phyloP scores from a whole-genome alignment of 1,140 invertebrate genomes.

The Phortica variegata region DNA sequence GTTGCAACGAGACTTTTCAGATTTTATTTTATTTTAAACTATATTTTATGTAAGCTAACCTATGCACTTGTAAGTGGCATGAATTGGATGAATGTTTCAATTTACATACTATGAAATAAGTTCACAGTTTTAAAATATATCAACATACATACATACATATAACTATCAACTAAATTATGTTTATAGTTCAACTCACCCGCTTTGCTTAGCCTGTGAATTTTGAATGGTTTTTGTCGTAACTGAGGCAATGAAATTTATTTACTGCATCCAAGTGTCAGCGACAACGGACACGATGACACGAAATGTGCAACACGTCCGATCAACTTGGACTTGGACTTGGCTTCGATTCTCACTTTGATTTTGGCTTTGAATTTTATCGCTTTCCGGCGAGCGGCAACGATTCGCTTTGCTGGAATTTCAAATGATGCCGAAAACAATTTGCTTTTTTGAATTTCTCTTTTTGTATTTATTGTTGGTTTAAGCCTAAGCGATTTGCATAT shows the following conservation, averaged over 20 bases:
- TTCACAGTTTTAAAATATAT: slow-evolving; percentile 18
- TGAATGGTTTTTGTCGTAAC: slow-evolving; percentile 45
- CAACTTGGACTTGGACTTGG: too few relatives aligned
- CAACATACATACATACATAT: slow-evolving; percentile 17
- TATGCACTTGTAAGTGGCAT: too few relatives aligned
- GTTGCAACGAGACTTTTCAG: too few relatives aligned
- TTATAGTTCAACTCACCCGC: slow-evolving; percentile 32
- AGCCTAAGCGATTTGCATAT: slow-evolving; percentile 36
- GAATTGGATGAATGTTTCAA: background rate
- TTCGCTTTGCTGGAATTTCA: slow-evolving; percentile 15
- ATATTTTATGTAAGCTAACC: too few relatives aligned
- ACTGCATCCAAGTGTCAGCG: too few relatives aligned
- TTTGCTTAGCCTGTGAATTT: slow-evolving; percentile 57
- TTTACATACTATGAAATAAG: slow-evolving; percentile 3
- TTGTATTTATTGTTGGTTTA: slow-evolving; percentile 13
- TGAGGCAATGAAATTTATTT: slow-evolving; percentile 28
- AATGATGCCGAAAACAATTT: slow-evolving; percentile 9
- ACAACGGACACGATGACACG: too few relatives aligned
- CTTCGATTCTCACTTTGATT: too few relatives aligned
- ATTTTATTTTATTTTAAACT: too few relatives aligned
- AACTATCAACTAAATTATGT: background rate
- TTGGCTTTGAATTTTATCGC: too few relatives aligned
- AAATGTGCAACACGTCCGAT: too few relatives aligned
- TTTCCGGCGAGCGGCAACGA: slow-evolving; percentile 26
- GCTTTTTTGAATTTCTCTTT: slow-evolving; percentile 3